Base-by-base conservation (phyloP, 2,888 invertebrate species). In the Idaea aversata region DNA sequence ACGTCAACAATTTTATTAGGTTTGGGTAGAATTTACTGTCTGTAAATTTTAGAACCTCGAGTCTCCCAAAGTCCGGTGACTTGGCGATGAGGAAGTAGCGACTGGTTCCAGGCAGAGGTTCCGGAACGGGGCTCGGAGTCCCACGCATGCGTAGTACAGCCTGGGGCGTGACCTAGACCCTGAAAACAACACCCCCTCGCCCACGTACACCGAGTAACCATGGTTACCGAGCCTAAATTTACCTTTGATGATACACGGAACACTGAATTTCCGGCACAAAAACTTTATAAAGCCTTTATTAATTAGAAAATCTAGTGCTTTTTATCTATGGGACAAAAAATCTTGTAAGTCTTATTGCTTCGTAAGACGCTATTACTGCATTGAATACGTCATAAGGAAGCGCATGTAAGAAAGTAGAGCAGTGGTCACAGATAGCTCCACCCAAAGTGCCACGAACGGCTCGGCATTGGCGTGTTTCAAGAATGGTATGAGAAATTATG, bases 101-200 rank as follows among this genome's bases (percentile, higher is more conserved):
- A 77, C 81, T 81, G 77, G 82, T 70, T 86, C 80, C 84, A 83
- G 77, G 76, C 68, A 74, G 70, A 70, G 71, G 77, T 85, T 83
- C 84, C 83, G 81, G 75, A 78, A 78, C 72, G 79, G 73, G 76
- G 82, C 82, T 71, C 72, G 70, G 72, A 59, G 69, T 75, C 76
- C 80, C 88, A 88, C 91, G 90, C 92, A 77, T 83, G 93, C 93
- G 93, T 82, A 35, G 38, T 67, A 36, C 66, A 64, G 73, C 62
- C 82, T 79, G 82, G 92, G 93, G 93, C 93, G 93, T 93, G 90
- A 93, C 93, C 93, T 93, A 93, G 93, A 93, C 93, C 93, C 90
- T 93, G 93, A 91, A 90, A 88, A 82, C 76, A 73, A 76, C 90
- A 88, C 88, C 91, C 88, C 84, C 13, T 85, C 83, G 84, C 93